These are phyloP conservation scores for Drepanosiphum platanoidis DNA, from an alignment of 2,888 invertebrate species.

Conservation along the genomic window DNA sequence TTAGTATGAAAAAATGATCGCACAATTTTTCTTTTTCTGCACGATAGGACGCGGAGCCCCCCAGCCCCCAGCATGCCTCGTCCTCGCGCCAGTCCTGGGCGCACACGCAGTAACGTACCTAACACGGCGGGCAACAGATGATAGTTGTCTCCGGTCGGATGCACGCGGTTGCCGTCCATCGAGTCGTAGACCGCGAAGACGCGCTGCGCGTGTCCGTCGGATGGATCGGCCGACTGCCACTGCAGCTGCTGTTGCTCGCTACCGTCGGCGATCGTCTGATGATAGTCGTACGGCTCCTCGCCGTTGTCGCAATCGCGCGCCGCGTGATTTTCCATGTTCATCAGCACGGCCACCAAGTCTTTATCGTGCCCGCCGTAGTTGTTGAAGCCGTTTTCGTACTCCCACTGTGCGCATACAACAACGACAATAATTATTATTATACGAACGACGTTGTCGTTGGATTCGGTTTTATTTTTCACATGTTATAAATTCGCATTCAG, in stretches of 20 bases:
- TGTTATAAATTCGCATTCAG: no score
- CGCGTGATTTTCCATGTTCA: slow-evolving; percentile 35
- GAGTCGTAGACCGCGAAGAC: slow-evolving; percentile 11
- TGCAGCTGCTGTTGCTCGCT: neutral
- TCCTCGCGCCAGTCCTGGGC: no score
- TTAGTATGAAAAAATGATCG: no score
- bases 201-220: slow-evolving; percentile 1
- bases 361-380: slow-evolving; percentile 38
- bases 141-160: neutral
- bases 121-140: slow-evolving; percentile 35
- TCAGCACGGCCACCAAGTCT: slow-evolving; percentile 38
- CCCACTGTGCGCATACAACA: slow-evolving; percentile 17
- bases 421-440: no score
- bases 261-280: neutral
- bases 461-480: no score
- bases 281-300: slow-evolving; percentile 2
- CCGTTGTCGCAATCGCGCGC: neutral
- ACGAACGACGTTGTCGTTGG: neutral
- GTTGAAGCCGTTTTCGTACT: slow-evolving; percentile 10
- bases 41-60: no score
- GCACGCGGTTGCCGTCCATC: neutral
- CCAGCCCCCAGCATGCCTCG: no score
- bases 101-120: slow-evolving; percentile 18
- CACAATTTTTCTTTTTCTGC: no score
- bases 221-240: neutral